A percentile compares a stretch with the other conserved stretches of the same genome.
phyloP scores from a whole-genome alignment of 2,888 invertebrate genomes.

The Polietes domitor region DNA sequence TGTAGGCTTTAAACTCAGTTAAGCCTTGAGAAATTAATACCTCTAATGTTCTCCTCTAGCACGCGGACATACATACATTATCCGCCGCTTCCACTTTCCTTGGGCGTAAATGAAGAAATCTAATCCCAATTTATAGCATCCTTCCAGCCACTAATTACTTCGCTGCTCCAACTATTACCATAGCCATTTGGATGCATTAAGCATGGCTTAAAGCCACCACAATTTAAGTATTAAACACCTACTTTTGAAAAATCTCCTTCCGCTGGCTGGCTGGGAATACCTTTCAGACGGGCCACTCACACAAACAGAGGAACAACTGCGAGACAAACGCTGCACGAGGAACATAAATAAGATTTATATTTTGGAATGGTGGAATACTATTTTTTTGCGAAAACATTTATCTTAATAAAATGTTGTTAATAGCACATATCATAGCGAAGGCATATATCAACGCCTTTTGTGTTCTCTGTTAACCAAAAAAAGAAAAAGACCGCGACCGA shows the following conservation, averaged over 20 bases:
- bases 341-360: constrained; percentile 67
- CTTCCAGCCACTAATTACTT: constrained; percentile 32
- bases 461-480: constrained; percentile 11
- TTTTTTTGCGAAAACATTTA: constrained; percentile 51
- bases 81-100: neutral
- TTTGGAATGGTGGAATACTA: constrained; percentile 61
- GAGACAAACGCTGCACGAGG: neutral
- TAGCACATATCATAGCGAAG: constrained; percentile 57
- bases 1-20: neutral
- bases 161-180: constrained; percentile 6
- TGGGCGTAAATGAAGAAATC: constrained; percentile 19
- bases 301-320: neutral
- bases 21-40: constrained; percentile 2
- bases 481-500: neutral
- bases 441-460: constrained; percentile 67
- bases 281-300: neutral
- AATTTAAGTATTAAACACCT: constrained; percentile 63
- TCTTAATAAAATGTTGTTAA: constrained; percentile 67
- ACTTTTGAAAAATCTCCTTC: constrained; percentile 47
- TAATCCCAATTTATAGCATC: constrained; percentile 34
- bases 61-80: neutral
- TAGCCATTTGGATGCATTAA: constrained; percentile 27
- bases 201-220: constrained; percentile 49
- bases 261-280: neutral
- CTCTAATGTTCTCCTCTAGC: neutral